phyloP scores from a whole-genome alignment of 2,888 invertebrate species.

The Drosophila antonietae region DNA sequence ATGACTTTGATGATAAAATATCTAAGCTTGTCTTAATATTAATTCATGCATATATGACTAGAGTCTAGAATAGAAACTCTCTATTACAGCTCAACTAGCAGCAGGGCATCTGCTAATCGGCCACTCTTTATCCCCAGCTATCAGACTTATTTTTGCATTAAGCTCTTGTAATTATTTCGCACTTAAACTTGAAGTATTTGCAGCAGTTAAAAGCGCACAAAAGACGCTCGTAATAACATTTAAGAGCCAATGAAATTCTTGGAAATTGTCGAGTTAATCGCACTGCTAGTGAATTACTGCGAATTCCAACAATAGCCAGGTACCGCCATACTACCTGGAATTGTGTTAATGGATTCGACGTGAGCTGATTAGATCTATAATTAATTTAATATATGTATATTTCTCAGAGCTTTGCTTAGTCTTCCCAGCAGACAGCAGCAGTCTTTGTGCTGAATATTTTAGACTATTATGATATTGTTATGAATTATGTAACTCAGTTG shows the following conservation, averaged over 20 bases:
- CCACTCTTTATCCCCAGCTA: not conserved
- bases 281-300: slow-evolving; percentile 10
- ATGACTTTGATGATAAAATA: not conserved
- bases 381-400: not conserved
- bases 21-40: not conserved
- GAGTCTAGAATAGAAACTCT: not conserved
- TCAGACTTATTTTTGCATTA: not conserved
- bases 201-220: slow-evolving; percentile 42
- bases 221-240: slow-evolving; percentile 26
- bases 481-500: not conserved
- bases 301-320: slow-evolving; percentile 11
- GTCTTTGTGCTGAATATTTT: no score
- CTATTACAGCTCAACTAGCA: no score
- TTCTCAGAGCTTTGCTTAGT: not conserved
- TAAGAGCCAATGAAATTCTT: slow-evolving; percentile 18
- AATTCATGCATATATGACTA: no score
- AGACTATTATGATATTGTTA: not conserved
- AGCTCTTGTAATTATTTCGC: slow-evolving; percentile 65
- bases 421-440: slow-evolving; percentile 28
- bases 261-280: slow-evolving; percentile 5
- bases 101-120: slow-evolving; percentile 5
- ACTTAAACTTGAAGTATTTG: slow-evolving; percentile 63
- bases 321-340: not conserved
- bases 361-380: not conserved
- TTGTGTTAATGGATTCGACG: slow-evolving; percentile 5